Conservation (phyloP, 2,113 vertebrate genomes). For the Stomatorhinus ivindoensis region DNA sequence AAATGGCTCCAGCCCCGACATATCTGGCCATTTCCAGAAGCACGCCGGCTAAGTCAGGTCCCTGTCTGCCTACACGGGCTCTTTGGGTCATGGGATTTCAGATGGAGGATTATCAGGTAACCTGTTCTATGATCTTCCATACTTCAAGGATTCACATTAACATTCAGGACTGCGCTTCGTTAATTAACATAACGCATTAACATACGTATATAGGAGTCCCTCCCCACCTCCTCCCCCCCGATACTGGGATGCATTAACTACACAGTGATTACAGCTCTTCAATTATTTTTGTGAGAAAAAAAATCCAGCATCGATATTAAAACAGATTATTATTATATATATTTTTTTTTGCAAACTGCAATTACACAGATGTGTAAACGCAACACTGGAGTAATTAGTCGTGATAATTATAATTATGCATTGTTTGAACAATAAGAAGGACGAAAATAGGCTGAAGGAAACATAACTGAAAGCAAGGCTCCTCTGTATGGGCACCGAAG, state of each 20-base stretch:
- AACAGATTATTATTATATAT: not conserved
- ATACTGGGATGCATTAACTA: not conserved
- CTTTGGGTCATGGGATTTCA: not conserved
- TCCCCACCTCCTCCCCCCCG: not conserved
- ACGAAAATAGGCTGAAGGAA: conserved; percentile 29
- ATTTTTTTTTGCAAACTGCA: conserved; percentile 36
- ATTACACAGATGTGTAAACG: conserved; percentile 56
- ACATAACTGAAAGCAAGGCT: conserved; percentile 20
- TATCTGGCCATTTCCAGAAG: not conserved
- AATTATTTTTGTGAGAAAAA: conserved; percentile 4
- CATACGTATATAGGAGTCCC: not conserved
- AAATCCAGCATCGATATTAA: conserved; percentile 1
- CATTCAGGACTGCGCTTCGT: not conserved
- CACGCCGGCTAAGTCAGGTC: not conserved
- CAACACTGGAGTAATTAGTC: conserved; percentile 49
- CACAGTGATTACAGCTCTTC: not conserved
- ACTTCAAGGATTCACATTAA: not conserved
- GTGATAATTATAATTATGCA: conserved; percentile 57
- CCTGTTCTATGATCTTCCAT: not conserved
- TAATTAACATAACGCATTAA: not conserved
- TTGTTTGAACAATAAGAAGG: conserved; percentile 50
- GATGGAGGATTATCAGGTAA: not conserved
- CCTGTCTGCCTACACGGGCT: not conserved
- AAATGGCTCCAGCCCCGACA: not conserved
- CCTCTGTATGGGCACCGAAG: conserved; percentile 34